phyloP scores from a whole-genome alignment of 2,113 vertebrate species.

The Onychostoma macrolepis region DNA sequence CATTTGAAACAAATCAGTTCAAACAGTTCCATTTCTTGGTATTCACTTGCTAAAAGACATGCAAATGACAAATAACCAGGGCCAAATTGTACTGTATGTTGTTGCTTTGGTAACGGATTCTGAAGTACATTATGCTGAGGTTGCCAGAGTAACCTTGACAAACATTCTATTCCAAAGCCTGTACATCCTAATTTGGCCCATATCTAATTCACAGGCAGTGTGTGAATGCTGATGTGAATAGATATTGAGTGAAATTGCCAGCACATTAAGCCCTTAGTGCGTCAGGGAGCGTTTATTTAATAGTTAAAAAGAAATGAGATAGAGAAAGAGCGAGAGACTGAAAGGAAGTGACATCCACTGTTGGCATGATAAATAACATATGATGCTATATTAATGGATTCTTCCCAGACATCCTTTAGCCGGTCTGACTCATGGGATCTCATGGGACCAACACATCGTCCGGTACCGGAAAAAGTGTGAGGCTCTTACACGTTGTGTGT shows the following conservation, averaged over 20 bases:
- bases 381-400: slow-evolving; percentile 16
- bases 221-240: slow-evolving; percentile 14
- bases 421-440: slow-evolving; percentile 5
- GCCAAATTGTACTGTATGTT: not conserved
- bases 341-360: slow-evolving; percentile 18
- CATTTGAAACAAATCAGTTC: not conserved
- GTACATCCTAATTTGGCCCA: slow-evolving; percentile 6
- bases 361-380: slow-evolving; percentile 24
- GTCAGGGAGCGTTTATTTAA: not conserved
- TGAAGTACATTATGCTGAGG: slow-evolving; percentile 1
- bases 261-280: not conserved
- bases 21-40: not conserved
- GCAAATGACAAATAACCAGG: slow-evolving; percentile 19
- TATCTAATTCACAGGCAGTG: slow-evolving; percentile 1
- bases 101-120: slow-evolving; percentile 24
- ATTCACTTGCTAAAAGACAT: slow-evolving; percentile 1
- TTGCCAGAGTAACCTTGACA: slow-evolving; percentile 22
- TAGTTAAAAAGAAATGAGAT: not conserved
- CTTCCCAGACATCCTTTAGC: not conserved
- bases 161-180: slow-evolving; percentile 19
- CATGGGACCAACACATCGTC: not conserved
- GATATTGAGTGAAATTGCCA: not conserved
- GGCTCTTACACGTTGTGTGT: not conserved
- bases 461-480: slow-evolving; percentile 11
- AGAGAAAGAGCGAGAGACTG: not conserved